Evolutionary conservation across 1,140 invertebrate genomes (phyloP), one percentile per base, ranked within the genome.

Genomic region (Archegozetes longisetosus): DNA sequence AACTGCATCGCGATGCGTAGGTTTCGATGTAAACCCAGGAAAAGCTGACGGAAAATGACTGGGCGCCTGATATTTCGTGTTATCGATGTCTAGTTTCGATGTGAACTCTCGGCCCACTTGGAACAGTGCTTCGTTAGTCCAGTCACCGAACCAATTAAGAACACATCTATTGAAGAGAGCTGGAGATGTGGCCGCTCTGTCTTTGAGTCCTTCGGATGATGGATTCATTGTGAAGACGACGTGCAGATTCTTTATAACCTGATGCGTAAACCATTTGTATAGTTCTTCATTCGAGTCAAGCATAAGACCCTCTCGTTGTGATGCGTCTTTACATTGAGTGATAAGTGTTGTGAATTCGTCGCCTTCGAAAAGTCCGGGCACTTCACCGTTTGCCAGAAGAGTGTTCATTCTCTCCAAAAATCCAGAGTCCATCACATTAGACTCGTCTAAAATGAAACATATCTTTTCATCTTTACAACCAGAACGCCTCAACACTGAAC

Each of bases 211-310:
- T 71, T 98, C 92, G 0, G 90, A 89, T 2, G 88, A 94, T 12
- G 96, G 96, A 77, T 99, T 99, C 96, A 99, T 99, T 0, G 96
- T 99, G 71, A 99, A 99, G 12, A 99, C 95, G 25, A 99, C 95
- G 72, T 99, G 96, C 2, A 99, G 77, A 75, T 99, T 99, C 63
- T 86, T 84, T 88, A 98, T 98, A 23, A 99, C 93, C 71, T 80
- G 76, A 62, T 88, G 85, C 0, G 96, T 98, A 71, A 98, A 99
- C 86, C 86, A 86, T 76, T 98, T 98, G 73, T 99, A 99, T 1
- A 99, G 74, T 73, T 99, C 96, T 72, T 99, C 96, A 61, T 86
- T 88, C 0, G 92, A 95, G 73, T 99, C 96, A 12, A 98, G 74
- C 94, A 99, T 99, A 0, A 97, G 74, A 9, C 95, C 95, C 76